phyloP scores from a whole-genome alignment of 2,888 invertebrate genomes.

The Horisme vitalbata region DNA sequence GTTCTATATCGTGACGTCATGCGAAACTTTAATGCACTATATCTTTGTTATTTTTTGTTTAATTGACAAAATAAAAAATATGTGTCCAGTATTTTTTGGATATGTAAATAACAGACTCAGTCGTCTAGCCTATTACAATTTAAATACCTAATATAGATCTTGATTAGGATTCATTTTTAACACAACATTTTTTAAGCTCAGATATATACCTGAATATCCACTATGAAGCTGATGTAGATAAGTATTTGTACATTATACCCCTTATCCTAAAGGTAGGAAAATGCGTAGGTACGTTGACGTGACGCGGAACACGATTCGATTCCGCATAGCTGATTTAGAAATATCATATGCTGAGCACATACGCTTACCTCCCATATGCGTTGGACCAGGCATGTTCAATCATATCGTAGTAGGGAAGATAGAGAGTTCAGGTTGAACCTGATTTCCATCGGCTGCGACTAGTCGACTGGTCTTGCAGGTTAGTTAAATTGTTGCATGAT shows the following conservation, averaged over 20 bases:
- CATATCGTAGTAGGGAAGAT: constrained; percentile 29
- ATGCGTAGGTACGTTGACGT: constrained; percentile 33
- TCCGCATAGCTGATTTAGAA: constrained; percentile 52
- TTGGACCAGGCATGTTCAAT: constrained; percentile 28
- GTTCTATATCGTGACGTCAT: too few species aligned
- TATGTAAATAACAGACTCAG: constrained; percentile 9
- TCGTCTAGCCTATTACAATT: too few species aligned
- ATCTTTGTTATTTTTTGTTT: too few species aligned
- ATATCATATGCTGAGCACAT: constrained; percentile 49
- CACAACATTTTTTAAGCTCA: too few species aligned
- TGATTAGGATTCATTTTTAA: constrained; percentile 32
- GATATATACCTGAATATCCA: constrained; percentile 14
- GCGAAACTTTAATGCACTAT: too few species aligned
- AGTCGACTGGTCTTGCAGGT: constrained; percentile 46
- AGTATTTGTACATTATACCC: constrained; percentile 31
- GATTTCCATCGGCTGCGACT: constrained; percentile 35
- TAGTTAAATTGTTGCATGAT: constrained; percentile 17
- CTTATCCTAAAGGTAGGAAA: constrained; percentile 43
- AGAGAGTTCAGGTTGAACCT: constrained; percentile 38
- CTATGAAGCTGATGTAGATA: constrained; percentile 8
- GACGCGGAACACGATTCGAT: constrained; percentile 47
- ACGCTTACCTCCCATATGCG: constrained; percentile 30
- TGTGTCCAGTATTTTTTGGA: too few species aligned
- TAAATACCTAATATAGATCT: constrained; percentile 19
- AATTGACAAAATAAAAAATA: too few species aligned